Percentiles rank a stretch among this genome's conserved stretches.
phyloP scores from a whole-genome alignment of 2,113 vertebrate species.

The Salvelinus fontinalis region DNA sequence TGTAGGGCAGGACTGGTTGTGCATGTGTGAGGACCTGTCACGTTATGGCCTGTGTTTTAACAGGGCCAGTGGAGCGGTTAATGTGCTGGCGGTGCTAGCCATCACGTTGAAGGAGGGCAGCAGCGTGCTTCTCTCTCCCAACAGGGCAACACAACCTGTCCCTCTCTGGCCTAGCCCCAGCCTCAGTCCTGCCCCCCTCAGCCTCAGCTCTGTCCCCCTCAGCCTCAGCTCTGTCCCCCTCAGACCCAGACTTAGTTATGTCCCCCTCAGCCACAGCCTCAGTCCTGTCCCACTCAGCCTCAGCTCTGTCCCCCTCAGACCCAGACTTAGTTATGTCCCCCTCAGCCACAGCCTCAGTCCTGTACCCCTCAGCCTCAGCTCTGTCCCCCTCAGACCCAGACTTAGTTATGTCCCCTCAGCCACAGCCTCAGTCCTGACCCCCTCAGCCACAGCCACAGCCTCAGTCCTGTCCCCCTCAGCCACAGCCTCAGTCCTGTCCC shows the following conservation, averaged over 20 bases:
- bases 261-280: slow-evolving; percentile 10
- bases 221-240: neutral
- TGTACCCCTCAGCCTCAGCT: slow-evolving; percentile 25
- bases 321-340: too few species aligned
- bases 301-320: fast-evolving
- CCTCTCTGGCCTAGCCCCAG: slow-evolving; percentile 39
- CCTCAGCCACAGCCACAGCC: too few species aligned
- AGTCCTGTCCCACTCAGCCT: slow-evolving; percentile 28
- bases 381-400: neutral
- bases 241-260: too few species aligned
- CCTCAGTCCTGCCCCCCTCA: slow-evolving; percentile 48
- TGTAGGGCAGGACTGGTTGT: neutral
- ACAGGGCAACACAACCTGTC: slow-evolving; percentile 60
- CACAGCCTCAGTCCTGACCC: too few species aligned
- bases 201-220: neutral
- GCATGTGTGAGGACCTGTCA: slow-evolving; percentile 37
- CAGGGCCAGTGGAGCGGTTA: slow-evolving; percentile 53
- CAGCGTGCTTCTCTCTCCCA: slow-evolving; percentile 47
- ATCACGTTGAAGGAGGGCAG: slow-evolving; percentile 47
- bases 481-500: fast-evolving
- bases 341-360: neutral
- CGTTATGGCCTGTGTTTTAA: slow-evolving; percentile 48
- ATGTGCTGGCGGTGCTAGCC: slow-evolving; percentile 57
- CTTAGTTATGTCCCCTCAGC: too few species aligned
- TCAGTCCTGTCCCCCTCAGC: too few species aligned